Base-by-base conservation (phyloP, 1,140 invertebrate species). In the Pseudomyrmex gracilis region DNA sequence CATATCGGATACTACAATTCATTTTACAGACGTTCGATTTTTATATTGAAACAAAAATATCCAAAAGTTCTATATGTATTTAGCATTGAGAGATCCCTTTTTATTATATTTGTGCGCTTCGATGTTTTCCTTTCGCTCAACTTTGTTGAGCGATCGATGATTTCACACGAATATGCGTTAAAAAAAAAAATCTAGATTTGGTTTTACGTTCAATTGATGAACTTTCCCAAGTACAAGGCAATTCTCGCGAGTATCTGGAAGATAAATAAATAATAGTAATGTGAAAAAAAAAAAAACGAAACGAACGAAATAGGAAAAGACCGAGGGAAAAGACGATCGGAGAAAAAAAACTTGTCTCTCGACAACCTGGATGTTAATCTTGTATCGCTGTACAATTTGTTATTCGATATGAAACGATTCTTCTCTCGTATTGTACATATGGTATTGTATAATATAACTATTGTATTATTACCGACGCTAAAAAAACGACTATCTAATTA, bases 311-410 rank as follows among this genome's bases (percentile, higher is more conserved):
- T 45, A 51, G n/a, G n/a, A n/a, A n/a, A n/a, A 43, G 24, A 20
- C 13, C 34, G 34, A 34, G 17, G 60, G 45, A n/a, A 60, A 43
- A 15, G 17, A 82, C 13, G 57, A 43, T 22, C 15, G 34, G 51
- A 73, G 71, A 71, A 58, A 43, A 87, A 34, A 83, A 61, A n/a
- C n/a, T 83, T 34, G 49, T 10, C 3, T 51, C 49, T 83, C 84
- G 73, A 87, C 60, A 82, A 87, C 89, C 85, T 87, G 88, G 86
- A 70, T 86, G 82, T 80, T 85, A 86, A 66, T 77, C 85, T 86
- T 85, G 84, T 90, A 89, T 74, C 73, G 83, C 60, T 89, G 87
- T 90, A 91, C 83, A 89, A 86, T 90, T 88, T 91, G 87, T 90
- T 91, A 89, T 80, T 90, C 85, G 83, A 77, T 86, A 77, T 24